A percentile compares a stretch with the other conserved stretches of the same genome.
phyloP scores from a whole-genome alignment of 2,113 vertebrate genomes.

The Dasyurus viverrinus region DNA sequence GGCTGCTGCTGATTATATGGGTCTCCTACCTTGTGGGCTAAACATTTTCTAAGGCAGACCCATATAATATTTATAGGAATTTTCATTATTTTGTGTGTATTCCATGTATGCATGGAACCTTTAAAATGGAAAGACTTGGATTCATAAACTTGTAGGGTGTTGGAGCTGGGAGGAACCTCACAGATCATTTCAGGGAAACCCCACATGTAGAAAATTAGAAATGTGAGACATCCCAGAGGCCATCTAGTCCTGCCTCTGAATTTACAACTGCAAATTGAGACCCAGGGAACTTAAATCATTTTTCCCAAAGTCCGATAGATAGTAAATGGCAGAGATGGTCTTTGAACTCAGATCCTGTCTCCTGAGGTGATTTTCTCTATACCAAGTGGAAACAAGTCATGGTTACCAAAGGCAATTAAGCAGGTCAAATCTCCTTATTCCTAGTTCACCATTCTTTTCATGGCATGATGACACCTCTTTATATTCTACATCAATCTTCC shows the following conservation, averaged over 20 bases:
- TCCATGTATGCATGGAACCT: not conserved
- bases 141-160: not conserved
- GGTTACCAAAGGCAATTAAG: not conserved
- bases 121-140: not conserved
- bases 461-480: not conserved
- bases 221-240: not conserved
- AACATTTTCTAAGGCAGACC: not conserved
- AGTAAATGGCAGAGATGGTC: not conserved
- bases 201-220: not conserved
- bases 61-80: not conserved
- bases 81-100: not conserved
- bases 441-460: not conserved
- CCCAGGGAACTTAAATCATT: not conserved
- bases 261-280: not conserved
- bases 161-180: not conserved
- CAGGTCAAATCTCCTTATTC: not conserved
- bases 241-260: not conserved
- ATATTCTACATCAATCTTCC: not conserved
- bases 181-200: not conserved
- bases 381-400: not conserved
- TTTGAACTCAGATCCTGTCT: not conserved
- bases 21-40: not conserved
- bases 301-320: not conserved
- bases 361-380: not conserved
- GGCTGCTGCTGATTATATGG: not conserved